phyloP scores from a whole-genome alignment of 2,113 vertebrate species.

The Stegastes partitus region DNA sequence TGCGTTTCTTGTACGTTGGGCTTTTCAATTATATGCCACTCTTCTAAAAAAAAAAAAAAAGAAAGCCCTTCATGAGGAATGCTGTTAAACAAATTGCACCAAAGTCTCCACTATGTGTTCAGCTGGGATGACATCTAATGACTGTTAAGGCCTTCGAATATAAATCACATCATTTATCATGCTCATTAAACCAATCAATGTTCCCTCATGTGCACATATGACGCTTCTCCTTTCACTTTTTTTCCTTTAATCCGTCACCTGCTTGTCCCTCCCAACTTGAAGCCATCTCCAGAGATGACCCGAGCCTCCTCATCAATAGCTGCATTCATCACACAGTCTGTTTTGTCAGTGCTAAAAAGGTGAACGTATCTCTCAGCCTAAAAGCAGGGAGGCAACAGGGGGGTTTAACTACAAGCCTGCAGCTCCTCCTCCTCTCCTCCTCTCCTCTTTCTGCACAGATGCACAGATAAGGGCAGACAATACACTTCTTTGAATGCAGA shows the following conservation, averaged over 20 bases:
- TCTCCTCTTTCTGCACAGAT: slow-evolving; percentile 66
- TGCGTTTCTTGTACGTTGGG: too few species aligned
- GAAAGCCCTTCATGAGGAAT: too few species aligned
- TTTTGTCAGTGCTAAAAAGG: slow-evolving; percentile 51
- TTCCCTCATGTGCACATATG: fast-evolving
- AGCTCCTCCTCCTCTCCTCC: slow-evolving; percentile 47
- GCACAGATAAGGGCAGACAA: slow-evolving; percentile 81
- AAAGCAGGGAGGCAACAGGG: slow-evolving; percentile 57
- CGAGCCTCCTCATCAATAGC: slow-evolving; percentile 15
- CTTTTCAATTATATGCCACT: too few species aligned
- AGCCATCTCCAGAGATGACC: slow-evolving; percentile 30
- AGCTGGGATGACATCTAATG: not conserved
- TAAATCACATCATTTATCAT: not conserved
- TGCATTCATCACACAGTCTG: slow-evolving; percentile 37
- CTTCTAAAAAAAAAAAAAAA: too few species aligned
- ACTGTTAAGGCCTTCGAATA: not conserved
- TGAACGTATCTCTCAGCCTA: slow-evolving; percentile 73
- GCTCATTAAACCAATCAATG: not conserved
- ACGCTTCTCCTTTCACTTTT: not conserved
- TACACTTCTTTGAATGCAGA: slow-evolving; percentile 72
- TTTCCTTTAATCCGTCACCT: not conserved
- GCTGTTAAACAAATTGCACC: too few species aligned
- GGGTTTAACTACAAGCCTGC: slow-evolving; percentile 58
- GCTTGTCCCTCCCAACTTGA: not conserved
- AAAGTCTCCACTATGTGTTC: too few species aligned